Evolutionary conservation across 2,888 invertebrate species (phyloP), one percentile per base, ranked within the genome.

Genomic region (Baccha elongata): DNA sequence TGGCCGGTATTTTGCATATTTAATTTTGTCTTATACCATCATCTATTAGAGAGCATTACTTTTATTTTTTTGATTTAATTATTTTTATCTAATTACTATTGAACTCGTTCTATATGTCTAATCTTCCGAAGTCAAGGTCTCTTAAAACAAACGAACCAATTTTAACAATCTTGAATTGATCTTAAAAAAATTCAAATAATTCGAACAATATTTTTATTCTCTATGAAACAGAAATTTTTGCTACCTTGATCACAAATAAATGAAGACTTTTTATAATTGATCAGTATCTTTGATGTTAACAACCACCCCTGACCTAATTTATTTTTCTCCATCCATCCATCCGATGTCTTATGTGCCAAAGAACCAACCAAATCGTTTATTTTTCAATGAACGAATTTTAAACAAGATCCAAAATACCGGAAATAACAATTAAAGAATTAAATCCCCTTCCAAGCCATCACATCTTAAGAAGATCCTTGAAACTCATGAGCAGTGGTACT

Each of bases 1-100:
- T 13, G 48, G 17, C 37, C 55, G 73, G 62, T 80, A 68, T 73
- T 80, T 69, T 73, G 80, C 64, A 74, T 64, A 69, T 69, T 58
- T 29, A 74, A 69, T 50, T 79, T 53, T n/a, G 15, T 29, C 21
- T 7, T n/a, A n/a, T 40, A 11, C 11, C 26, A 58, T 21, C 19
- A 42, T 40, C 8, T 29, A 15, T 15, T 60, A 23, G 55, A 8
- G 40, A 58, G 50, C 29, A 80, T 44, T 35, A 69, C 68, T 80
- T 58, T 62, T 73, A 60, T 53, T 73, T 79, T 78, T 37, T 29
- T 40, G 50, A 10, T 26, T 37, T 2, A 2, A 11, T n/a, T 29
- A 15, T 26, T 52, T 42, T 23, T 67, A 10, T 35, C 32, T n/a
- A 50, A 26, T 26, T 11, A 10, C 26, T 26, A 48, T n/a, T 13